These are phyloP conservation scores for Astropecten irregularis DNA, from an alignment of 53 echinoderm and acorn worm species.

Conservation along the genomic window DNA sequence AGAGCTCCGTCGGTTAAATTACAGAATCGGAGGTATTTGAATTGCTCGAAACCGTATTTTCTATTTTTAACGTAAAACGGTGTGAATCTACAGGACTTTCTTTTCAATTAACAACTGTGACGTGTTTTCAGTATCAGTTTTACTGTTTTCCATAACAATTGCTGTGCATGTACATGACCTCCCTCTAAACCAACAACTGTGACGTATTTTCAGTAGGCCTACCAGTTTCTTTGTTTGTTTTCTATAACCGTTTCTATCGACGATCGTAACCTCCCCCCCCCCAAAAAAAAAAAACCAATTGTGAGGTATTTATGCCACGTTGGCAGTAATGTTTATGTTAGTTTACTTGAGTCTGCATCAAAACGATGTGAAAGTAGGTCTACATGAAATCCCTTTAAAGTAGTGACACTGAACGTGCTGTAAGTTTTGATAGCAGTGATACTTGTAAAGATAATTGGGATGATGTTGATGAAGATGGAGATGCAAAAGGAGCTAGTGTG, in stretches of 20 bases:
- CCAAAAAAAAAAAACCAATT: too few species aligned
- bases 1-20: background rate
- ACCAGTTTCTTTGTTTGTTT: background rate
- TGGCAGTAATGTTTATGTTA: too few species aligned
- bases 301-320: too few species aligned
- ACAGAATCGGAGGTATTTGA: background rate
- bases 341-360: too few species aligned
- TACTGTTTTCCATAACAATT: background rate
- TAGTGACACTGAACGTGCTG: conserved; percentile 4
- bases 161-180: background rate
- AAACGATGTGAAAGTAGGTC: too few species aligned
- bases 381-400: conserved; percentile 16
- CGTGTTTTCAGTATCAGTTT: conserved; percentile 2
- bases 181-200: background rate
- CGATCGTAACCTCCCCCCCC: too few species aligned
- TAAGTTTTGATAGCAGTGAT: conserved; percentile 1
- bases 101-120: background rate
- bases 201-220: too few species aligned
- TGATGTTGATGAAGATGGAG: background rate
- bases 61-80: background rate
- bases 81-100: conserved; percentile 11
- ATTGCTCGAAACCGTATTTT: background rate
- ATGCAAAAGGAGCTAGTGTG: background rate
- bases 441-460: background rate
- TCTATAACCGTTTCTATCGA: background rate